Base-by-base conservation (phyloP, 2,888 invertebrate genomes). In the Lepas anatifera region DNA sequence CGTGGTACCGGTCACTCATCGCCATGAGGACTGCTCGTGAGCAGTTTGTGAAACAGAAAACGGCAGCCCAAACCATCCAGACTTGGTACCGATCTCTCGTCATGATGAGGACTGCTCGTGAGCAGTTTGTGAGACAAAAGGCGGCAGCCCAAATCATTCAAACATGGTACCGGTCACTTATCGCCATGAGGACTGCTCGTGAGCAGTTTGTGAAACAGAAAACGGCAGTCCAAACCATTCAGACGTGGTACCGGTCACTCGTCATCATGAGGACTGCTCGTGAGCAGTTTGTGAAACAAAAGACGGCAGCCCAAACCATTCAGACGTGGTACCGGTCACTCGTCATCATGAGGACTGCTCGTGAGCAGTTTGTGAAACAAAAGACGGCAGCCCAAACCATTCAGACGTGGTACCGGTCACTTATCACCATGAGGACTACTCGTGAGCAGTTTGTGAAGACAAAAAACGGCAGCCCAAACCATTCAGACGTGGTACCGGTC, bases 261-360 rank as follows among this genome's bases (percentile, higher is more conserved):
- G 3, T 43, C 3, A 13, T 43, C 16, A 43, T 13, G 16, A 43
- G 43, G 18, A 43, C 10, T 3, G 16, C 7, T 43, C 25, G 39
- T 29, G 16, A 8, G 27, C 29, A 68, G 22, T 69, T 43, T 58
- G 10, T n/a, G 18, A 46, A 7, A 18, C 39, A 70, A n/a, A 32
- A 25, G n/a, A 16, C 11, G 35, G 70, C 68, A 16, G 25, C 70
- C 13, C 22, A 29, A 22, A 29, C 25, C 3, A 48, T 71, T 68
- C 71, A 71, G 58, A 46, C 32, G 2, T 71, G 70, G 70, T 71
- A 50, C 46, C 68, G 70, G 10, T 32, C 43, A 25, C 18, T 68
- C 6, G 18, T 46, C 22, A 48, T 41, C 29, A 63, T 22, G 25
- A 41, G 68, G 16, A 66, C 10, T 11, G 37, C 2, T 3, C 29